A percentile compares a stretch with the other conserved stretches of the same genome.
Evolutionary conservation across 2,113 vertebrate genomes (phyloP).

Genomic region (Nymphicus hollandicus): DNA sequence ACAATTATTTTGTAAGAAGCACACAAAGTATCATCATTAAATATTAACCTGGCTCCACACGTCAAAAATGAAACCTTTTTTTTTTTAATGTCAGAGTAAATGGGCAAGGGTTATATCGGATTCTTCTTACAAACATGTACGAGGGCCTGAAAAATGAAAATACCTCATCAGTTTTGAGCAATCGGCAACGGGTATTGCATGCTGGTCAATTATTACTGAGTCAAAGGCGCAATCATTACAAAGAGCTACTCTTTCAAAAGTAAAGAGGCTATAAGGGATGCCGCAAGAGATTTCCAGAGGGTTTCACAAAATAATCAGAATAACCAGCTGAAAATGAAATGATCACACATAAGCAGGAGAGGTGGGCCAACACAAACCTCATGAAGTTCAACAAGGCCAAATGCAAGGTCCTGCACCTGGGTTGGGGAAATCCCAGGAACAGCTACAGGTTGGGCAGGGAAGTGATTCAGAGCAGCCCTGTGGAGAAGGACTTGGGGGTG

Average conservation of each 20-base stretch:
- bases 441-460: background rate
- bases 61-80: background rate
- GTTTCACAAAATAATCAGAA: background rate
- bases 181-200: background rate
- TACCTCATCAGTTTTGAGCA: background rate
- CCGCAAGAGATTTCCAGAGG: background rate
- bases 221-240: background rate
- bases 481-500: background rate
- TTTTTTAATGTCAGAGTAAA: background rate
- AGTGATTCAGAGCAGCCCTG: background rate
- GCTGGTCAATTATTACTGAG: background rate
- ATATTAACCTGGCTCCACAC: slow-evolving; percentile 4
- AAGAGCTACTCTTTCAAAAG: background rate
- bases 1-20: background rate
- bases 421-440: background rate
- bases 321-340: background rate
- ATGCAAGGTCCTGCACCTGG: background rate
- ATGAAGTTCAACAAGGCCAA: background rate
- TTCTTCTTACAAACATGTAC: background rate
- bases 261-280: background rate
- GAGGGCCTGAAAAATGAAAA: background rate
- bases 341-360: background rate
- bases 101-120: background rate
- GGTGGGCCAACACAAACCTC: background rate
- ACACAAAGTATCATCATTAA: background rate